phyloP scores from a whole-genome alignment of 2,888 invertebrate species.

The Galerucella calmariensis region DNA sequence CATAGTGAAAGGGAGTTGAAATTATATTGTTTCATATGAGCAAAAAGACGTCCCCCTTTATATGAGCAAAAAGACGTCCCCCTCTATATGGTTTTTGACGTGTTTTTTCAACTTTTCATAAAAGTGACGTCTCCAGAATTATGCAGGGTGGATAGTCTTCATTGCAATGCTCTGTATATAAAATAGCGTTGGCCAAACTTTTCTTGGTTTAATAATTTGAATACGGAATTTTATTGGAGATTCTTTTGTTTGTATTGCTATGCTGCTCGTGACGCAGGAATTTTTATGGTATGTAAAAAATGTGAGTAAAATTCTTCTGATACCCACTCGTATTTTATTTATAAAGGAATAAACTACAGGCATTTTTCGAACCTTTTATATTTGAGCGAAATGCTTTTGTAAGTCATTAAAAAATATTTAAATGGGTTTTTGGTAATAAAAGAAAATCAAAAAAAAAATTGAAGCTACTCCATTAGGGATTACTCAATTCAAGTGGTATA shows the following conservation, averaged over 20 bases:
- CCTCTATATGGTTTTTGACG: too few relatives aligned
- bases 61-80: too few relatives aligned
- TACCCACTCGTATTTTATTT: background rate
- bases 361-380: background rate
- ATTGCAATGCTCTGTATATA: too few relatives aligned
- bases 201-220: conserved; percentile 6
- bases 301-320: conserved; percentile 3
- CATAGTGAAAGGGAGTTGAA: too few relatives aligned
- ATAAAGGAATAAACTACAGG: background rate
- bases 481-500: background rate
- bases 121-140: too few relatives aligned
- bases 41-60: too few relatives aligned
- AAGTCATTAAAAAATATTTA: background rate
- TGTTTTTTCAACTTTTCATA: too few relatives aligned
- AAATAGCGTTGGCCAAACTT: background rate
- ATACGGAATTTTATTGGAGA: conserved; percentile 14
- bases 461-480: background rate
- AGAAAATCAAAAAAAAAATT: background rate
- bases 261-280: conserved; percentile 1
- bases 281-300: conserved; percentile 15
- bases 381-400: background rate
- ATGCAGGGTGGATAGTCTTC: too few relatives aligned
- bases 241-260: conserved; percentile 9
- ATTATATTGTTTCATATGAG: too few relatives aligned
- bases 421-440: background rate